A percentile compares a stretch with the other conserved stretches of the same genome.
These are phyloP conservation scores for Rhea americana DNA, from an alignment of 2,113 vertebrate genomes.

Conservation along the genomic window DNA sequence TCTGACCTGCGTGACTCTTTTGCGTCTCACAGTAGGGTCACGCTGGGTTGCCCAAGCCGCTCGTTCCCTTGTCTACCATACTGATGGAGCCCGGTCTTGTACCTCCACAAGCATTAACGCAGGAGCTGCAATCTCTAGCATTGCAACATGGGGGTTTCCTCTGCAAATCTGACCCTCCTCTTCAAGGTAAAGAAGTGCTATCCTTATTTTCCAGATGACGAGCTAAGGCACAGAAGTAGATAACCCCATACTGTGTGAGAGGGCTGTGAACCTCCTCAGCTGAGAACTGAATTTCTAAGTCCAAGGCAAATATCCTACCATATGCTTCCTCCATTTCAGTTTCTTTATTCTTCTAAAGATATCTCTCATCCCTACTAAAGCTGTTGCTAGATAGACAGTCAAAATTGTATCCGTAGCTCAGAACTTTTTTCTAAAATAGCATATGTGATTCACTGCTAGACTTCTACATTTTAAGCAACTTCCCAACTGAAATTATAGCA, in stretches of 20 bases:
- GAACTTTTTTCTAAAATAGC: not conserved
- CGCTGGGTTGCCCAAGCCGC: not conserved
- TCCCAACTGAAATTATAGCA: not conserved
- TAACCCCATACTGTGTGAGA: rapidly evolving
- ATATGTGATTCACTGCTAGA: rapidly evolving
- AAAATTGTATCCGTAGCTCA: not conserved
- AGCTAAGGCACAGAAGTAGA: not conserved
- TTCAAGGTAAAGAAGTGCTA: not conserved
- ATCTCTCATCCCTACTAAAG: not conserved
- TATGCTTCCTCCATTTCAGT: not conserved
- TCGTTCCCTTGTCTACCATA: not conserved
- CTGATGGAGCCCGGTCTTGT: rapidly evolving
- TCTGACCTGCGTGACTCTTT: not conserved
- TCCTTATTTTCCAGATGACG: not conserved
- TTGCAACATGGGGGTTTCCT: not conserved
- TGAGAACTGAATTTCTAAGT: not conserved
- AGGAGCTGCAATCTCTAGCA: not conserved
- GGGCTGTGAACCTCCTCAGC: not conserved
- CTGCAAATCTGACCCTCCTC: not conserved
- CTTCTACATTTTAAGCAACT: not conserved
- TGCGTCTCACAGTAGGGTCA: not conserved
- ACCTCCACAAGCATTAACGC: not conserved
- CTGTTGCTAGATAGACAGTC: not conserved
- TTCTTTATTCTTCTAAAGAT: not conserved
- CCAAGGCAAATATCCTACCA: not conserved